phyloP scores from a whole-genome alignment of 2,797 vertebrate species.

The Hafferia zeledoni region DNA sequence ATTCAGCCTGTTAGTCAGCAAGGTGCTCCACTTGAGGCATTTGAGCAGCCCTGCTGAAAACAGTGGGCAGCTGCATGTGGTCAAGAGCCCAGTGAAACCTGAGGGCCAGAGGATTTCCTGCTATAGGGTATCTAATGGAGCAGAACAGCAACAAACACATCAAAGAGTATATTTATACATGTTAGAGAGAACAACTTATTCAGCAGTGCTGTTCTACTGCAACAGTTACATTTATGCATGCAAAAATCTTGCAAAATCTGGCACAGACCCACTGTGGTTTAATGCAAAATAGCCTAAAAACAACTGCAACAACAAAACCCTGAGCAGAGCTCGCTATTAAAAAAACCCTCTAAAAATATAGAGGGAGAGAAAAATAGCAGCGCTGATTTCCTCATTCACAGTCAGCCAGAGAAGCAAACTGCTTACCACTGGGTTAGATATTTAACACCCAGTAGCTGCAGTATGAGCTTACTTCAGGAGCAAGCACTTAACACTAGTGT shows the following conservation, averaged over 20 bases:
- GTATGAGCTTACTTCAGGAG: not conserved
- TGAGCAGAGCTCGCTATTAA: not conserved
- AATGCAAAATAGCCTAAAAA: conserved; percentile 29
- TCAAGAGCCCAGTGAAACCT: not conserved
- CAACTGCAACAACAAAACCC: not conserved
- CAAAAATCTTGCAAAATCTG: conserved; percentile 17
- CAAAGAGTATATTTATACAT: not conserved
- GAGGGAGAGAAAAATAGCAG: not conserved
- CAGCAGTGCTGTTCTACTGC: not conserved
- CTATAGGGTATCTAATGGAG: not conserved
- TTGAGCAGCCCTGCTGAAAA: not conserved
- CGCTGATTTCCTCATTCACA: not conserved
- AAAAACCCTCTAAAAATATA: not conserved
- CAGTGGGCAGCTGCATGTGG: not conserved
- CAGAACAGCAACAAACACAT: not conserved
- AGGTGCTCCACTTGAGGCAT: not conserved
- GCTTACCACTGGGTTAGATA: not conserved
- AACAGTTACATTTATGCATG: not conserved
- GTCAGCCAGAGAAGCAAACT: not conserved
- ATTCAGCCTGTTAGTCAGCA: not conserved
- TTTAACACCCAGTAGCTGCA: not conserved
- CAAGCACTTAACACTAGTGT: rapidly evolving
- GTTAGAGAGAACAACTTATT: conserved; percentile 1
- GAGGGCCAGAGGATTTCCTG: not conserved
- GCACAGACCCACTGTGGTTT: conserved; percentile 16